Conservation (phyloP, 2,888 invertebrate genomes). For the Cinara cedri region DNA sequence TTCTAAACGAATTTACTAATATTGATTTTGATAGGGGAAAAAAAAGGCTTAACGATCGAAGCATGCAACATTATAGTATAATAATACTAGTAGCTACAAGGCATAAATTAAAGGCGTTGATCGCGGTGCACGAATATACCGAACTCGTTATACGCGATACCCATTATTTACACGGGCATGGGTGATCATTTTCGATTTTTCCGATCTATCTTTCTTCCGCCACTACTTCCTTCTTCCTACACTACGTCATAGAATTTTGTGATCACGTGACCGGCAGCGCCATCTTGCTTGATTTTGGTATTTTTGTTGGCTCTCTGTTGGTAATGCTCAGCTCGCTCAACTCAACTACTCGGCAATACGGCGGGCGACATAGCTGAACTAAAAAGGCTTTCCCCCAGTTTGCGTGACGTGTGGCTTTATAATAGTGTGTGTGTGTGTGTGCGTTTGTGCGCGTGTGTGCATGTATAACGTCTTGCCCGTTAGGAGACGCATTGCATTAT, state of each 20-base stretch:
- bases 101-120: no score
- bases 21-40: background rate
- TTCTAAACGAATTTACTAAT: background rate
- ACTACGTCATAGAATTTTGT: conserved; percentile 61
- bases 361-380: conserved; percentile 59
- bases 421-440: conserved; percentile 18
- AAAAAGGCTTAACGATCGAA: no score
- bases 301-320: conserved; percentile 66
- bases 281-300: conserved; percentile 65
- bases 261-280: conserved; percentile 69
- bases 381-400: conserved; percentile 56
- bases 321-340: conserved; percentile 63
- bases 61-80: no score
- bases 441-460: background rate
- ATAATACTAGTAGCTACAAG: no score
- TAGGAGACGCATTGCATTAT: conserved; percentile 19
- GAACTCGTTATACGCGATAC: background rate
- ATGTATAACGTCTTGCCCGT: conserved; percentile 43
- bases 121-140: background rate
- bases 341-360: conserved; percentile 61
- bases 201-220: conserved; percentile 41
- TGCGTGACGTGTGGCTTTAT: conserved; percentile 58
- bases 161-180: background rate
- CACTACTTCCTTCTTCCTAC: conserved; percentile 57
- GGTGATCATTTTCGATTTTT: conserved; percentile 30